A percentile compares a stretch with the other conserved stretches of the same genome.
phyloP scores from a whole-genome alignment of 2,888 invertebrate species.

The Corythucha ciliata region DNA sequence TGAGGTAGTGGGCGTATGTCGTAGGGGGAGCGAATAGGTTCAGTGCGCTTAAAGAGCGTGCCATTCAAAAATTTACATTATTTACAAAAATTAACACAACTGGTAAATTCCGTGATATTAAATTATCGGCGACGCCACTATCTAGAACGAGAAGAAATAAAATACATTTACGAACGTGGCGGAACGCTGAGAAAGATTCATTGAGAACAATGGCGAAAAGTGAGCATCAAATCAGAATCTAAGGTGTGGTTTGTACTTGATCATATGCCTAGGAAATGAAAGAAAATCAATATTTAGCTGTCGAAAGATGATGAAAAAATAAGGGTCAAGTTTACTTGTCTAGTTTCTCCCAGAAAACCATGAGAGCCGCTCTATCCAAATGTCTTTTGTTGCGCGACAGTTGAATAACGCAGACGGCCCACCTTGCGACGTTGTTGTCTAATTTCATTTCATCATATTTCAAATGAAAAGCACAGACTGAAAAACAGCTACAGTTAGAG shows the following conservation, averaged over 20 bases:
- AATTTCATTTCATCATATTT: constrained; percentile 93
- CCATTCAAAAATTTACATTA: too few relatives aligned
- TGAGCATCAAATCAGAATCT: constrained; percentile 48
- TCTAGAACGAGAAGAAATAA: too few relatives aligned
- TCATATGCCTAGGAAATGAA: constrained; percentile 38
- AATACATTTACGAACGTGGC: too few relatives aligned
- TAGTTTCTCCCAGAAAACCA: constrained; percentile 94
- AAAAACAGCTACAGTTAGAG: constrained; percentile 37
- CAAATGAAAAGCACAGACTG: constrained; percentile 93
- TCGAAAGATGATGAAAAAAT: constrained; percentile 24
- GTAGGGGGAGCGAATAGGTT: too few relatives aligned
- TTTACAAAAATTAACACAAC: too few relatives aligned
- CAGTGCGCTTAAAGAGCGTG: too few relatives aligned
- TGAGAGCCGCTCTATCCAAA: constrained; percentile 88
- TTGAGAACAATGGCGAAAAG: not conserved
- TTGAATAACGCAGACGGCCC: constrained; percentile 91
- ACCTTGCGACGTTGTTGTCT: constrained; percentile 89
- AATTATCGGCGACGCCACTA: too few relatives aligned
- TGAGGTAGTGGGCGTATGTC: too few relatives aligned
- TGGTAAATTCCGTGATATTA: too few relatives aligned
- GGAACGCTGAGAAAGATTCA: too few relatives aligned
- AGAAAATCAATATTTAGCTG: constrained; percentile 37
- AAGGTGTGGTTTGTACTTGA: constrained; percentile 76
- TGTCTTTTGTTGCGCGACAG: constrained; percentile 89
- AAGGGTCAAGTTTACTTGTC: constrained; percentile 62